Conservation (phyloP, 2,797 vertebrate species). For the Micropoecilia bifurca region DNA sequence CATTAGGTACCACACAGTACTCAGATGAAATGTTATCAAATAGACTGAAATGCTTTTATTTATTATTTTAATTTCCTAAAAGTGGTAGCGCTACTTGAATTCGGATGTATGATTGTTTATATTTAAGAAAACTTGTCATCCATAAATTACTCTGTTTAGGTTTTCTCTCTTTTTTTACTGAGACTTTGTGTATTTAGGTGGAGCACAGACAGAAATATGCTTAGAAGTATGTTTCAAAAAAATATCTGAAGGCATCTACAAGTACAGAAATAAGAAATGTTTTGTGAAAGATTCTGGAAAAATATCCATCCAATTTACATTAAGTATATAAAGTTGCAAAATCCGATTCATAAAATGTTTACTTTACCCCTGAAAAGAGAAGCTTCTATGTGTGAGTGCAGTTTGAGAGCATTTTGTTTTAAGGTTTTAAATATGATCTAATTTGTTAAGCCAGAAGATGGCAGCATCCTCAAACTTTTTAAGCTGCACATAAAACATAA, state of each 20-base stretch:
- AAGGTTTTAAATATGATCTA: neutral
- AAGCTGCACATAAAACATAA: neutral
- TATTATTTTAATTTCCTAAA: neutral
- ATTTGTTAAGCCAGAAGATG: constrained; percentile 52
- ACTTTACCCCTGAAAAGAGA: neutral
- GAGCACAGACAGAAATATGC: neutral
- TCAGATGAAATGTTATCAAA: neutral
- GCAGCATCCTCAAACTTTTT: constrained; percentile 41
- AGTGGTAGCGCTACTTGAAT: neutral
- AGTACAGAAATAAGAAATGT: neutral
- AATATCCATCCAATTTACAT: neutral
- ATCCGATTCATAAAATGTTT: neutral
- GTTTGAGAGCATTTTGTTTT: too few species aligned
- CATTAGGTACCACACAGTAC: neutral
- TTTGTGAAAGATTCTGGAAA: neutral
- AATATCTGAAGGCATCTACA: neutral
- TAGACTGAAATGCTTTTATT: neutral
- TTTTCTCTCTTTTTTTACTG: neutral
- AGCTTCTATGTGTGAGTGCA: neutral
- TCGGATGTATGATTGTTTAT: neutral
- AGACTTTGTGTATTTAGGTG: neutral
- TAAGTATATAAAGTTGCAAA: neutral
- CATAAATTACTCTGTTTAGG: neutral
- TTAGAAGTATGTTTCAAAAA: neutral
- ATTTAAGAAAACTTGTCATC: neutral